Percentiles rank a stretch among this genome's conserved stretches.
Evolutionary conservation across 2,113 vertebrate genomes (phyloP).

Genomic region (Antennarius striatus): DNA sequence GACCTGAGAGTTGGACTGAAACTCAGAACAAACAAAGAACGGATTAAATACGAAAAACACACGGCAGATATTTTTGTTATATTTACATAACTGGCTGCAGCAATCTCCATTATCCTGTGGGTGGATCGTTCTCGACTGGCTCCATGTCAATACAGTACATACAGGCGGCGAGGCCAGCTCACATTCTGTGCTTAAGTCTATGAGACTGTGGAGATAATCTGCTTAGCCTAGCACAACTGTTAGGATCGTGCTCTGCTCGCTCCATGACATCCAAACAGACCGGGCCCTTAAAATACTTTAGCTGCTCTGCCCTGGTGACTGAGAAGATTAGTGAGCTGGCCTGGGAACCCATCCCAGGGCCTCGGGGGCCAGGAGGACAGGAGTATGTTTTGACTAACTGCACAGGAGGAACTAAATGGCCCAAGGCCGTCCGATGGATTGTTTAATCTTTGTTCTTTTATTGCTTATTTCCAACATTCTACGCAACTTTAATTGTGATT

Average conservation of each 20-base stretch:
- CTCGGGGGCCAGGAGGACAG: conserved; percentile 19
- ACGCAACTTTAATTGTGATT: too few relatives aligned
- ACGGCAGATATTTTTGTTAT: too few relatives aligned
- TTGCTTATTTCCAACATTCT: too few relatives aligned
- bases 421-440: background rate
- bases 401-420: conserved; percentile 14
- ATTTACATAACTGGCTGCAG: too few relatives aligned
- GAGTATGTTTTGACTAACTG: conserved; percentile 30
- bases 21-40: too few relatives aligned
- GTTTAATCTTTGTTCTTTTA: too few relatives aligned
- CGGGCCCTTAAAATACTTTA: conserved; percentile 67
- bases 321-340: conserved; percentile 59
- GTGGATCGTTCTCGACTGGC: too few relatives aligned
- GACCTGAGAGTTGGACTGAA: too few relatives aligned
- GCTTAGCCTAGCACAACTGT: conserved; percentile 65
- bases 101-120: too few relatives aligned
- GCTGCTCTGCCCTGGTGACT: conserved; percentile 55
- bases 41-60: too few relatives aligned
- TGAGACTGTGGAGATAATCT: conserved; percentile 63
- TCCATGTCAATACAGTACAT: too few relatives aligned
- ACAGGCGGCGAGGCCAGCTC: conserved; percentile 1
- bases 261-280: conserved; percentile 63
- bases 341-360: conserved; percentile 39
- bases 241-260: conserved; percentile 52
- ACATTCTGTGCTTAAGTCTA: conserved; percentile 51